These are phyloP conservation scores for Neodiprion virginianus DNA, from an alignment of 1,140 invertebrate genomes.

Conservation along the genomic window DNA sequence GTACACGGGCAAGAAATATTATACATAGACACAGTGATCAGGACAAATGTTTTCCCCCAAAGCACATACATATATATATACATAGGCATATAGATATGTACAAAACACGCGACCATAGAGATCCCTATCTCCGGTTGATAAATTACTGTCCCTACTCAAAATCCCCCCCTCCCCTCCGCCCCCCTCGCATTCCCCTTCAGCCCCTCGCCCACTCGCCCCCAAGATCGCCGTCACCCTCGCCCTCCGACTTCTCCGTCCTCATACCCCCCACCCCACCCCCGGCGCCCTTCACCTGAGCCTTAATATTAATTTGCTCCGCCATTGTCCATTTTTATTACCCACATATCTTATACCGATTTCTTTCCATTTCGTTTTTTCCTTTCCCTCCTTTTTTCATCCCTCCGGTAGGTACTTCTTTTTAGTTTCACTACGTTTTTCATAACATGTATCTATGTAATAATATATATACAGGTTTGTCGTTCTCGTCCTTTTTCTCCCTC, in stretches of 20 bases:
- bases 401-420: no score
- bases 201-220: conserved; percentile 30
- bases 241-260: conserved; percentile 1
- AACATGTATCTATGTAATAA: not conserved
- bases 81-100: conserved; percentile 39
- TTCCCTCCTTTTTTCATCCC: not conserved
- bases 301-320: conserved; percentile 58
- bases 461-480: not conserved
- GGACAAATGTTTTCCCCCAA: conserved; percentile 4
- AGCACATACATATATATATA: not conserved
- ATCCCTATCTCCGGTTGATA: conserved; percentile 60
- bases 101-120: conserved; percentile 55
- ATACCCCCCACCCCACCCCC: not conserved
- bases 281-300: conserved; percentile 26
- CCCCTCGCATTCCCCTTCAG: conserved; percentile 25
- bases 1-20: no score
- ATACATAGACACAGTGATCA: no score
- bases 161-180: conserved; percentile 12
- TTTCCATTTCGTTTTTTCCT: conserved; percentile 32
- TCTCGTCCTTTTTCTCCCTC: conserved; percentile 8
- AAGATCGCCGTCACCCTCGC: conserved; percentile 18
- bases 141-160: conserved; percentile 57
- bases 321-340: conserved; percentile 59
- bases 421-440: not conserved
- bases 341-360: conserved; percentile 52